Percentiles rank a stretch among this genome's conserved stretches.
Conservation (phyloP, 2,113 vertebrate species). For the Nothobranchius furzeri region DNA sequence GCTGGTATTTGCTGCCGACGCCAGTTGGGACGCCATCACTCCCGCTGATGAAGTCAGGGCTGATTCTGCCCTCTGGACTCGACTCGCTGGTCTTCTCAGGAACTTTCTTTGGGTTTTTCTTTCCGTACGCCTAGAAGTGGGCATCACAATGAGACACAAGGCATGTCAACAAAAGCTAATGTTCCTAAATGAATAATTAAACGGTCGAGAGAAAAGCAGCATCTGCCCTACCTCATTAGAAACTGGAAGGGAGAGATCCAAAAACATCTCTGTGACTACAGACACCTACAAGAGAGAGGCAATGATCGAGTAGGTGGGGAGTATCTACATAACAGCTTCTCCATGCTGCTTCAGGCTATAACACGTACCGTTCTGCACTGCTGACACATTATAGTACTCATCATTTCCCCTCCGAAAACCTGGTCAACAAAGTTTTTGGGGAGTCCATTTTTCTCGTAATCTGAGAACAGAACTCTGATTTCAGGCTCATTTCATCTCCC, state of each 20-base stretch:
- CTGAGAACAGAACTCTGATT: constrained; percentile 66
- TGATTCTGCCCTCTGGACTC: constrained; percentile 70
- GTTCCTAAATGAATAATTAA: neutral
- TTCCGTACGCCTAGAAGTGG: constrained; percentile 73
- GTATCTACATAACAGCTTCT: neutral
- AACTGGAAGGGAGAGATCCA: constrained; percentile 95
- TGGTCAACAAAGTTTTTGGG: constrained; percentile 88
- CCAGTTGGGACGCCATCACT: constrained; percentile 72
- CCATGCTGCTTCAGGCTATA: neutral
- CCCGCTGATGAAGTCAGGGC: constrained; percentile 52
- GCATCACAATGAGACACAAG: neutral
- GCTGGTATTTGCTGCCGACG: constrained; percentile 87
- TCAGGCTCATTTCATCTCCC: neutral
- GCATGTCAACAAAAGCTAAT: neutral
- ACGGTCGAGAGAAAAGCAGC: neutral
- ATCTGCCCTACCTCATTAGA: constrained; percentile 87
- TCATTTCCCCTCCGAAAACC: constrained; percentile 93
- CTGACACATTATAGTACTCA: constrained; percentile 95
- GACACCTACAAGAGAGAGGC: constrained; percentile 83
- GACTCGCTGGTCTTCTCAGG: constrained; percentile 74
- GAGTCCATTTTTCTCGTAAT: constrained; percentile 87
- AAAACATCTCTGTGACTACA: constrained; percentile 92
- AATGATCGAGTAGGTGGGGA: neutral
- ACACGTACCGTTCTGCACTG: constrained; percentile 87
- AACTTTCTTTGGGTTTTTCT: constrained; percentile 81